These are phyloP conservation scores for Pagetopsis macropterus DNA, from an alignment of 2,797 vertebrate species.

Conservation along the genomic window DNA sequence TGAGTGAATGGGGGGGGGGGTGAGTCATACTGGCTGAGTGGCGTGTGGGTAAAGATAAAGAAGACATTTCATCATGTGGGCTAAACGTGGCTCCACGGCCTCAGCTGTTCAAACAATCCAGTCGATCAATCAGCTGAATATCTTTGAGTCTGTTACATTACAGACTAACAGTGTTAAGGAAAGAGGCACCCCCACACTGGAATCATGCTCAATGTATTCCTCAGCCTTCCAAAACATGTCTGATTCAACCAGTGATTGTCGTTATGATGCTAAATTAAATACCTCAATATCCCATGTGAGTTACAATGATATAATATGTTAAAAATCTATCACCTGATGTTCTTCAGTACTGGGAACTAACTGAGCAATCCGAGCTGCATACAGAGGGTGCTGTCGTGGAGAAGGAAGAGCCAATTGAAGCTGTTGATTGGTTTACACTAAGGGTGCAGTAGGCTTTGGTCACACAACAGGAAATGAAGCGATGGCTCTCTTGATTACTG, in stretches of 20 bases:
- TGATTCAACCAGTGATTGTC: background rate
- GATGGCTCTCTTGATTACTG: slow-evolving; percentile 50
- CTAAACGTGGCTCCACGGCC: slow-evolving; percentile 40
- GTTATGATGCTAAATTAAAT: background rate
- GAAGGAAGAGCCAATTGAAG: slow-evolving; percentile 25
- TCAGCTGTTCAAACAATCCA: slow-evolving; percentile 53
- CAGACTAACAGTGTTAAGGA: slow-evolving; percentile 8
- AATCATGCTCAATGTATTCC: background rate
- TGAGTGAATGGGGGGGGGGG: slow-evolving; percentile 36
- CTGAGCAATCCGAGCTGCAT: slow-evolving; percentile 67
- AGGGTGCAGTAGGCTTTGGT: slow-evolving; percentile 31
- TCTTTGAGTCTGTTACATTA: slow-evolving; percentile 23
- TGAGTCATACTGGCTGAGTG: slow-evolving; percentile 49
- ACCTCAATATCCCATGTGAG: background rate
- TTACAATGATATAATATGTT: background rate
- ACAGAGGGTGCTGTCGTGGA: slow-evolving; percentile 35
- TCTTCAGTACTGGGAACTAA: slow-evolving; percentile 15
- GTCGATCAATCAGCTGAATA: slow-evolving; percentile 59
- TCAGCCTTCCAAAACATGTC: slow-evolving; percentile 8
- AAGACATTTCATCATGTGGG: slow-evolving; percentile 56
- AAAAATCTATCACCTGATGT: background rate
- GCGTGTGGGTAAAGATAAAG: slow-evolving; percentile 53
- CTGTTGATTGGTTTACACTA: slow-evolving; percentile 49
- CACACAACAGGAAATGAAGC: slow-evolving; percentile 65
- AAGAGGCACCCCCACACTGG: slow-evolving; percentile 9